phyloP scores from a whole-genome alignment of 1,140 invertebrate genomes.

The Chironomus striatipennis region DNA sequence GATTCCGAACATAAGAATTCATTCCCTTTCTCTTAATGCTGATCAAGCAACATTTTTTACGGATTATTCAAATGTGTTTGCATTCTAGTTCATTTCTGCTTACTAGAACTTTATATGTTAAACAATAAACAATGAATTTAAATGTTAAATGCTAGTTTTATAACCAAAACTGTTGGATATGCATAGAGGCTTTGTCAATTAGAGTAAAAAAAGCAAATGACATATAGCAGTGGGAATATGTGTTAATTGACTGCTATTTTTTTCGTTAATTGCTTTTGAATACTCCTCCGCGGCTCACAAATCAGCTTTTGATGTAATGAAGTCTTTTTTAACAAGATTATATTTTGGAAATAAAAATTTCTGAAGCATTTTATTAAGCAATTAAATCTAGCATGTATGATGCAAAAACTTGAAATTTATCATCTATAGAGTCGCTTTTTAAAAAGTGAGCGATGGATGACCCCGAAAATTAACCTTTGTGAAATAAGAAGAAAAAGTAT shows the following conservation, averaged over 20 bases:
- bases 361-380: no score
- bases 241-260: neutral
- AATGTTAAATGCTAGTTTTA: neutral
- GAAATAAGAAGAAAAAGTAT: no score
- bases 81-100: neutral
- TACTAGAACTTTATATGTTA: neutral
- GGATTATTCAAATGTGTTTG: neutral
- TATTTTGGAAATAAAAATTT: no score
- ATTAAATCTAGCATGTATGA: no score
- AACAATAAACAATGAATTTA: constrained; percentile 11
- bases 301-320: no score
- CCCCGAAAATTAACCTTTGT: no score
- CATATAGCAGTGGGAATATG: neutral
- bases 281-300: no score
- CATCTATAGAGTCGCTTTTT: no score
- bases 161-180: neutral
- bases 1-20: neutral
- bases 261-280: no score
- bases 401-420: no score
- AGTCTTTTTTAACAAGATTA: no score
- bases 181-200: neutral
- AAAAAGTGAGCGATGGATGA: no score
- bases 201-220: neutral
- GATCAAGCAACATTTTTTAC: neutral
- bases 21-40: neutral